Evolutionary conservation across 2,797 vertebrate species (phyloP), one percentile per base, ranked within the genome.

Genomic region (Triplophysa yarkandensis): DNA sequence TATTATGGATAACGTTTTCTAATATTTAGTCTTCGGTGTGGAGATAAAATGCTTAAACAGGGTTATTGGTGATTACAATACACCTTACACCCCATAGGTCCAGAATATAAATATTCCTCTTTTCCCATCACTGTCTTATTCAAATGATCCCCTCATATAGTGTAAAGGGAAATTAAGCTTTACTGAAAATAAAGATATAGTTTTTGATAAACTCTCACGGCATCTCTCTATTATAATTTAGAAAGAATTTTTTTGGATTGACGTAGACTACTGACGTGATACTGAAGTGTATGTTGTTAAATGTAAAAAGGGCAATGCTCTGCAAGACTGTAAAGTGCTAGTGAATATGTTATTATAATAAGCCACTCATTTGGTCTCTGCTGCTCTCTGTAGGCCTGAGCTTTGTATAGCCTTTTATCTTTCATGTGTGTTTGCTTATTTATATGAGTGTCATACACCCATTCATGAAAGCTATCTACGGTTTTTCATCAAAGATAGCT

Each of bases 151-250:
- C 27, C 16, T 44, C 25, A 2, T 43, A 6, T n/a, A 28, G 16
- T 64, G 68, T 57, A 61, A 50, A 52, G 72, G 69, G 46, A 72
- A 72, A 66, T 58, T 25, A 44, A 9, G 23, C 43, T 43, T 34
- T 72, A 63, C 69, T 72, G 76, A 77, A 58, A 55, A 21, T 66
- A 13, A 61, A 68, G 69, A 73, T 73, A 46, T 54, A 34, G 23
- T n/a, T 14, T 66, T 27, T 67, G 63, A 77, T 72, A 44, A 74
- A 74, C 21, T 46, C 57, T 16, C 30, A 46, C 14, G 44, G 25
- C 39, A 44, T 39, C 21, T 66, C 27, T 32, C n/a, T 16, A 14
- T 58, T 27, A 50, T 27, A 46, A 52, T 63, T 46, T 44, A 36
- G 21, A 21, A 41, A 13, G 13, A 60, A 3, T 13, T 39, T 39